These are phyloP conservation scores for Acrocephalus scirpaceus DNA, from an alignment of 2,797 vertebrate species.

Conservation along the genomic window DNA sequence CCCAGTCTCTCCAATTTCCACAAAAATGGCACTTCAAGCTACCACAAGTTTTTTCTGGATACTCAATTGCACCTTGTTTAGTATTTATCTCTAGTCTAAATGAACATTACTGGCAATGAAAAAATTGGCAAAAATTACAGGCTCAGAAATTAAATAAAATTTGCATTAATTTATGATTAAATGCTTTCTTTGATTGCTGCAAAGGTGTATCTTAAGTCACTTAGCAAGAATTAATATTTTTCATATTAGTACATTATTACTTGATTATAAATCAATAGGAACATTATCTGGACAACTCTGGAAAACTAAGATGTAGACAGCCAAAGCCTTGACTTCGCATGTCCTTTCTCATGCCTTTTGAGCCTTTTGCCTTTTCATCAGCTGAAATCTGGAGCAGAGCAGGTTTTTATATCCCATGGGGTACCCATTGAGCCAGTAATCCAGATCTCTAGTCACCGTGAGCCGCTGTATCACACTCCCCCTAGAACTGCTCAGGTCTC, in stretches of 20 bases:
- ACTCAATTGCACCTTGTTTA: not conserved
- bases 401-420: not conserved
- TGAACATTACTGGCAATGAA: not conserved
- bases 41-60: not conserved
- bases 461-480: not conserved
- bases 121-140: not conserved
- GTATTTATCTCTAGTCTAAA: not conserved
- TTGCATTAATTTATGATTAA: not conserved
- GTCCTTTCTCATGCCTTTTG: not conserved
- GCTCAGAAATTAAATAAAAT: not conserved
- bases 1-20: not conserved
- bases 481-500: accelerated
- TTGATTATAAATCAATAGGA: not conserved
- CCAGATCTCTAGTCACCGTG: not conserved
- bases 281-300: not conserved
- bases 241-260: not conserved
- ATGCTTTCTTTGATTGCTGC: not conserved
- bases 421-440: not conserved
- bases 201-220: not conserved
- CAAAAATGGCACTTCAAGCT: not conserved
- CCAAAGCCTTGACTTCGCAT: not conserved
- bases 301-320: not conserved
- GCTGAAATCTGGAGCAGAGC: not conserved
- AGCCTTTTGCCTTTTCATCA: not conserved
- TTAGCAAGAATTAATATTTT: not conserved